Percentiles rank a stretch among this genome's conserved stretches.
Evolutionary conservation across 2,888 invertebrate genomes (phyloP).

Genomic region (Oscheius onirici): DNA sequence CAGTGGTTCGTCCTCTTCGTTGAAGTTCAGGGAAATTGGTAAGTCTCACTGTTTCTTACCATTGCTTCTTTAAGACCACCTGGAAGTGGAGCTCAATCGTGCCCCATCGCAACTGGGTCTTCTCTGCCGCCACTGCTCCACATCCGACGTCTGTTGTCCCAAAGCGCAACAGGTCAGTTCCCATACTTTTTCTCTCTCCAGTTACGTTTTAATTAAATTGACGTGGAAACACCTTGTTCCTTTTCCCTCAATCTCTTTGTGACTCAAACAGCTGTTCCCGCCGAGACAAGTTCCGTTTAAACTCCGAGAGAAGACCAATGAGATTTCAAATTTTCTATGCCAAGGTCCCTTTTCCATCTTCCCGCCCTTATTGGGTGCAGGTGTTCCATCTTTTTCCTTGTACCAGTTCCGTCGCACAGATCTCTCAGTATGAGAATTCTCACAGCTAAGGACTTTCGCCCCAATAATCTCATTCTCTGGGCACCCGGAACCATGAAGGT

Average conservation of each 20-base stretch:
- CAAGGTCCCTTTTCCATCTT: conserved; percentile 1
- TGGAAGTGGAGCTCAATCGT: conserved; percentile 28
- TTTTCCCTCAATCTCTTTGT: not conserved
- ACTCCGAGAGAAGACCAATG: not conserved
- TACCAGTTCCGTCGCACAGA: not conserved
- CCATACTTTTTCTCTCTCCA: not conserved
- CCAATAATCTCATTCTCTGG: too few relatives aligned
- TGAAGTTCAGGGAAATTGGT: conserved; percentile 1
- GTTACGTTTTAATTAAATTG: not conserved
- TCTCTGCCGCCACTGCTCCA: conserved; percentile 52
- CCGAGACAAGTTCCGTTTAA: not conserved
- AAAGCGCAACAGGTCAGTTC: conserved; percentile 44
- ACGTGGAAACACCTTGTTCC: not conserved
- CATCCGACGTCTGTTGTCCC: conserved; percentile 48
- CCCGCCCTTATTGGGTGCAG: conserved; percentile 4
- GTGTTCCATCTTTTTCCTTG: not conserved
- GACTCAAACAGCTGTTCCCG: conserved; percentile 25
- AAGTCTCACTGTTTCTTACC: not conserved
- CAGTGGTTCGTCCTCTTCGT: conserved; percentile 6
- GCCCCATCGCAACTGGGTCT: conserved; percentile 52
- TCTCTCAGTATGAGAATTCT: too few relatives aligned
- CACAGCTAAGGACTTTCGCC: too few relatives aligned
- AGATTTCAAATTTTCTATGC: conserved; percentile 23
- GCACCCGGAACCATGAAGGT: too few relatives aligned
- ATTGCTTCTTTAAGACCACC: conserved; percentile 11